phyloP scores from a whole-genome alignment of 2,113 vertebrate species.

The Acinonyx jubatus region DNA sequence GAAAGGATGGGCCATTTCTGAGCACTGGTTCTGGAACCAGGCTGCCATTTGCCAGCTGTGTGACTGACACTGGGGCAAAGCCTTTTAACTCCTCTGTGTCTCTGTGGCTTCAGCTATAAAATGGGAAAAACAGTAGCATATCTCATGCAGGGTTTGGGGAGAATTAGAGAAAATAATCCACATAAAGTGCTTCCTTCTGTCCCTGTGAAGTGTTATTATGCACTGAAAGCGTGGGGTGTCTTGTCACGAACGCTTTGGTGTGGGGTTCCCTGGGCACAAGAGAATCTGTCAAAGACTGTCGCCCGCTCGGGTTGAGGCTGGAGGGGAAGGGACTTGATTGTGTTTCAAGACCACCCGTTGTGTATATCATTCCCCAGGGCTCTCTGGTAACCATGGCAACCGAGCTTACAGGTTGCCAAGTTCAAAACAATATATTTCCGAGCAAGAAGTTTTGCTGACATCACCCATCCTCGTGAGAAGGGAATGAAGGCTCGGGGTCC shows the following conservation, averaged over 20 bases:
- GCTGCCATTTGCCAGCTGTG: background rate
- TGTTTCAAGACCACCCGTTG: conserved; percentile 74
- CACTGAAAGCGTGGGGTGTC: background rate
- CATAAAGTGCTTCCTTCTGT: background rate
- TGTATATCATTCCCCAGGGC: conserved; percentile 66
- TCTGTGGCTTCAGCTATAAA: background rate
- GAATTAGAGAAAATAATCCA: background rate
- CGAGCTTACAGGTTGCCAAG: conserved; percentile 59
- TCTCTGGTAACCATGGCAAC: conserved; percentile 84
- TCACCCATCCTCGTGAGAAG: background rate
- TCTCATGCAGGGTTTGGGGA: background rate
- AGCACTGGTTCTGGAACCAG: background rate
- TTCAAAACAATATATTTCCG: conserved; percentile 56
- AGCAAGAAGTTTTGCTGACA: conserved; percentile 57
- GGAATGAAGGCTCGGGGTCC: background rate
- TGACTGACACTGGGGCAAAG: fast-evolving
- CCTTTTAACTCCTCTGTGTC: background rate
- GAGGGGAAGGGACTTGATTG: conserved; percentile 65
- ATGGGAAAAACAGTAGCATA: background rate
- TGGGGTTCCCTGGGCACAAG: background rate
- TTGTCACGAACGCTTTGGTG: background rate
- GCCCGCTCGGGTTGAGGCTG: conserved; percentile 47
- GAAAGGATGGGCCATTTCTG: background rate
- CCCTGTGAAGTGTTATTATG: background rate
- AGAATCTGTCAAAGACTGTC: background rate